Evolutionary conservation across 92 coral and sea anemone species (phyloP).

Genomic region (Galaxea fascicularis): DNA sequence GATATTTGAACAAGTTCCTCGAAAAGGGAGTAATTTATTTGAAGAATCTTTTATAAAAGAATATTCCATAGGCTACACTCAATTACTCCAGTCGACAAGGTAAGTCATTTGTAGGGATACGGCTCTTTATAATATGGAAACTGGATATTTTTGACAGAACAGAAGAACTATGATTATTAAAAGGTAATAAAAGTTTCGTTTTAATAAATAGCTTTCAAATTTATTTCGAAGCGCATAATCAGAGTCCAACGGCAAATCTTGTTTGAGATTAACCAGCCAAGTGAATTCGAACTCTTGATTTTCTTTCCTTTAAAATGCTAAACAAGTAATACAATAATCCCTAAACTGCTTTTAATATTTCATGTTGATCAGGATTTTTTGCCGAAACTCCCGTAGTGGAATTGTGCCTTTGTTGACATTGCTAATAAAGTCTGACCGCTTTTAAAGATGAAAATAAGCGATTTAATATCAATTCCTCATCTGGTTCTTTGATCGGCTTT

Average conservation of each 20-base stretch:
- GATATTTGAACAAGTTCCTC: conserved; percentile 1
- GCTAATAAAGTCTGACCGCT: conserved; percentile 6
- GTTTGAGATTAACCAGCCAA: not conserved
- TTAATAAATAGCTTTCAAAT: not conserved
- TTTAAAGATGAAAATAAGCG: conserved; percentile 10
- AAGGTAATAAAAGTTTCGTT: conserved; percentile 8
- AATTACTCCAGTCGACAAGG: not conserved
- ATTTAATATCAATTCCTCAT: not conserved
- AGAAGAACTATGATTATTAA: not conserved
- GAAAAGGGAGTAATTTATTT: not conserved
- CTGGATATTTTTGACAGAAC: not conserved
- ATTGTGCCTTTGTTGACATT: conserved; percentile 14
- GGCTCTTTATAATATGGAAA: not conserved
- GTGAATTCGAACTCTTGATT: not conserved
- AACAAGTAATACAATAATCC: conserved; percentile 9
- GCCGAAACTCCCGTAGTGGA: conserved; percentile 18
- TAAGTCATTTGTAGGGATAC: not conserved
- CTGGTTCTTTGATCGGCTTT: conserved; percentile 5
- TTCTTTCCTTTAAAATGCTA: not conserved
- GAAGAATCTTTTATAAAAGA: not conserved
- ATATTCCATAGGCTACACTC: not conserved
- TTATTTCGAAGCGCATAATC: not conserved
- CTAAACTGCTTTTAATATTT: not conserved
- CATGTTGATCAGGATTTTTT: not conserved
- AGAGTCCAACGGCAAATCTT: not conserved